A percentile compares a stretch with the other conserved stretches of the same genome.
Evolutionary conservation across 2,888 invertebrate genomes (phyloP).

Genomic region (Heterodera filipjevi): DNA sequence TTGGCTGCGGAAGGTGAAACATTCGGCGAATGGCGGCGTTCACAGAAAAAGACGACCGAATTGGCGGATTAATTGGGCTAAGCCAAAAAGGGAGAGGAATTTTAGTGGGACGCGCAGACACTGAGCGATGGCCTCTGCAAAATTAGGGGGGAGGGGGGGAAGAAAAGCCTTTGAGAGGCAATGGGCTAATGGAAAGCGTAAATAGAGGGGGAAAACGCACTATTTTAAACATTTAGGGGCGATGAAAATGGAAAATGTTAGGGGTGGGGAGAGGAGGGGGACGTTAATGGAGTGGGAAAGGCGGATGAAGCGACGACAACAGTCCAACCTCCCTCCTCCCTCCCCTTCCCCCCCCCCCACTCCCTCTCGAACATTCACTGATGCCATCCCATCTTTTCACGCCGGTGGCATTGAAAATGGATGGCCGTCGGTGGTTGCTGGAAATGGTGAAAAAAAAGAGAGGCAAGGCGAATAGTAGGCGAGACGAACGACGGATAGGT

Average conservation of each 20-base stretch:
- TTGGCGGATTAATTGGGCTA: background rate
- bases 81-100: background rate
- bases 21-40: background rate
- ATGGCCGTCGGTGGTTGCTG: background rate
- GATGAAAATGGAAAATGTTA: slow-evolving; percentile 7
- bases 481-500: background rate
- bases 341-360: background rate
- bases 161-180: background rate
- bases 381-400: background rate
- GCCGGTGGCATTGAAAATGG: background rate
- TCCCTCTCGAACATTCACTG: no score
- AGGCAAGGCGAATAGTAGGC: background rate
- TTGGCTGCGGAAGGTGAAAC: background rate
- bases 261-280: background rate
- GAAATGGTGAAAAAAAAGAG: background rate
- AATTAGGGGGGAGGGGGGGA: no score
- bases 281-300: background rate
- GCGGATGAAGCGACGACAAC: background rate
- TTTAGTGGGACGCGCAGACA: background rate
- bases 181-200: background rate
- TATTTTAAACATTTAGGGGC: background rate
- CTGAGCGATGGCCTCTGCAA: background rate
- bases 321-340: background rate
- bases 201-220: background rate
- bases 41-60: background rate